Evolutionary conservation across 2,888 invertebrate species (phyloP), one percentile per base, ranked within the genome.

Genomic region (Andrena fulva): DNA sequence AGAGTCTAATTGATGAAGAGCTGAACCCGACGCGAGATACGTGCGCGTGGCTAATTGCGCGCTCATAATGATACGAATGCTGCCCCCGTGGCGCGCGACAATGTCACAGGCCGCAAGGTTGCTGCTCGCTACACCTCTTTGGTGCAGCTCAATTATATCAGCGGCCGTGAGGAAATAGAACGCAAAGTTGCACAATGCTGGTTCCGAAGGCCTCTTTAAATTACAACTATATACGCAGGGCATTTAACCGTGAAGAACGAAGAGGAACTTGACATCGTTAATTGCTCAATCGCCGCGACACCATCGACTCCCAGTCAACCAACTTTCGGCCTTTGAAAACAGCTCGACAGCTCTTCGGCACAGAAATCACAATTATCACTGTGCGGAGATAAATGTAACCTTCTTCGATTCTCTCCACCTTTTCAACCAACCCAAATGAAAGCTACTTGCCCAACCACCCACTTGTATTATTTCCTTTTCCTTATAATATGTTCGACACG

Each of bases 91-190:
- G 54, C 16, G 29, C 68, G 75, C 72, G 75, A 73, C 80, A 82
- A 80, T 82, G 82, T 80, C 82, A 82, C 73, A 72, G 77, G 42
- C 60, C 42, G 82, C 82, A 82, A 82, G 80, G 82, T 73, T 82
- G 77, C 52, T 54, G 56, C 24, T 35, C 72, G 80, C 42, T 82
- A 73, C 82, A 80, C 80, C 80, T 80, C 82, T 82, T 82, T 64
- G 80, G 73, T 62, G 84, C 75, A 73, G 75, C 54, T 83, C 84
- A 77, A 86, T 85, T 84, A 85, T 85, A 85, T 85, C 85, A 78
- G 48, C 77, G 85, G 77, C 85, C 85, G 84, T 86, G 85, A 86
- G 85, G 80, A 86, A 86, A 85, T 85, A 78, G 85, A 85, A 86
- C 85, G 85, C 84, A 73, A 80, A 71, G 85, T 86, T 85, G 80